These are phyloP conservation scores for Salvelinus sp. DNA, from an alignment of 2,113 vertebrate species.

Conservation along the genomic window DNA sequence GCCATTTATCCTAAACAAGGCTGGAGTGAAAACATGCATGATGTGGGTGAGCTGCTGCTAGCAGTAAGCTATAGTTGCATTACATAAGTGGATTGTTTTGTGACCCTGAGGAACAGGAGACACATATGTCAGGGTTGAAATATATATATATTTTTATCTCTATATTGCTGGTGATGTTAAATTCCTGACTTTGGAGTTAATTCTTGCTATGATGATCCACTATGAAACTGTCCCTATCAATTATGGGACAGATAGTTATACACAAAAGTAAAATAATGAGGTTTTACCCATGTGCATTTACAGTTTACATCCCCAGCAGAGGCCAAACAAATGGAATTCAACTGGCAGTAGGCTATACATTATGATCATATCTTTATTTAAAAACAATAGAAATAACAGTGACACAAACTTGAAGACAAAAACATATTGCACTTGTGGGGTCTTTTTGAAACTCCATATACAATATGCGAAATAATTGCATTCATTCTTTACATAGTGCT, in stretches of 20 bases:
- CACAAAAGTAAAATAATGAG: neutral
- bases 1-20: too few relatives aligned
- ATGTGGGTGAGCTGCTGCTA: too few relatives aligned
- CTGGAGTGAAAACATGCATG: too few relatives aligned
- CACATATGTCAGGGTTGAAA: too few relatives aligned
- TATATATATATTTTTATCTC: too few relatives aligned
- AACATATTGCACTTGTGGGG: constrained; percentile 4
- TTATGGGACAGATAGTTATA: neutral
- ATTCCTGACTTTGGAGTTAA: too few relatives aligned
- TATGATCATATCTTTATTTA: neutral
- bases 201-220: neutral
- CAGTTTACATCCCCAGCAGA: neutral
- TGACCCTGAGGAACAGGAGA: too few relatives aligned
- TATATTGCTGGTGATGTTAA: too few relatives aligned
- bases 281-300: neutral
- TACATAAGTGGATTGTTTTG: too few relatives aligned
- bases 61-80: too few relatives aligned
- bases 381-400: constrained; percentile 13
- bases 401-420: neutral
- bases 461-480: neutral
- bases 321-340: neutral
- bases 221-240: neutral
- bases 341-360: neutral
- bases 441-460: neutral
- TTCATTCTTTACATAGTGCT: neutral